Base-by-base conservation (phyloP, 2,888 invertebrate species). In the Tetramorium bicarinatum region DNA sequence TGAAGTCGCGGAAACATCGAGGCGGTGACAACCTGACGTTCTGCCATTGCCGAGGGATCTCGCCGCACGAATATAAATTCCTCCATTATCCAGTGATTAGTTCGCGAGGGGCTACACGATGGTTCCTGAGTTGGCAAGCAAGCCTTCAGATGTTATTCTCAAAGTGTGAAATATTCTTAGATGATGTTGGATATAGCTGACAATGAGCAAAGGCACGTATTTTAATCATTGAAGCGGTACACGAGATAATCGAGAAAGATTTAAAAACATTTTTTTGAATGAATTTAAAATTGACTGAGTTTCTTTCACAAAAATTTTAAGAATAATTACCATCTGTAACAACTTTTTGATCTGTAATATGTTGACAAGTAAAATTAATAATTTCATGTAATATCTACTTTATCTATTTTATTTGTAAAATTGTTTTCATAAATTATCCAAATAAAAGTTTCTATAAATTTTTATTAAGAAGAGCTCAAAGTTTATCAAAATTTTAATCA, bases 31-130 rank as follows among this genome's bases (percentile, higher is more conserved):
- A 83, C 75, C 64, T 88, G 89, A 89, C 88, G 88, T 92, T 88
- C 81, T 54, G 84, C 82, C 85, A 89, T 82, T 62, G 84, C 79
- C 82, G 88, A 62, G 74, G 25, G 34, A 15, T 21, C 34, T 66
- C 86, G 85, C 86, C 86, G 86, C 87, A 84, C 90, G 92, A 92
- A 92, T 93, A 93, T 91, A 92, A 93, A 92, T 92, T 89, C 89
- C 90, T 88, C 90, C 87, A 93, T 92, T 92, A 92, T 92, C 86
- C 89, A 89, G 88, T 90, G 91, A 92, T 92, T 90, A 92, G 90
- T 91, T 90, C 75, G 69, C 61, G 38, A 79, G 82, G 80, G 87
- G 85, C 54, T 84, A 56, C 47, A 66, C 9, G 21, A 38, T 21
- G 66, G 21, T 83, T 49, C 44, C 71, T 62, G n/a, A 29, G 44